phyloP scores from a whole-genome alignment of 2,113 vertebrate genomes.

The Salvelinus alpinus region DNA sequence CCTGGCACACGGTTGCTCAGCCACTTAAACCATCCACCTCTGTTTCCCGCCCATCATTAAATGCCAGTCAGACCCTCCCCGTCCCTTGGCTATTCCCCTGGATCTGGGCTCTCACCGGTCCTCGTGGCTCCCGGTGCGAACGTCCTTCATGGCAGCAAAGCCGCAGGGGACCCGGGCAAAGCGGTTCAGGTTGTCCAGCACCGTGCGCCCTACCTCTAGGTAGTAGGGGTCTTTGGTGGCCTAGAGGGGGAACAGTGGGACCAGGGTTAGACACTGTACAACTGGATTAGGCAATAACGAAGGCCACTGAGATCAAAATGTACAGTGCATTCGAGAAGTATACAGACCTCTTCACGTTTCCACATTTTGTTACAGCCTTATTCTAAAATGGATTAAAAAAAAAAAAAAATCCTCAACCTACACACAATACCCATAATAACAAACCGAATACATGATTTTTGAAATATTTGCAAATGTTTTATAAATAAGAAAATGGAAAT shows the following conservation, averaged over 20 bases:
- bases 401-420: no score
- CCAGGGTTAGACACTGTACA: not conserved
- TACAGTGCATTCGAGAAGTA: no score
- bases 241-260: conserved; percentile 57
- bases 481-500: no score
- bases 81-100: not conserved
- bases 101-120: conserved; percentile 82
- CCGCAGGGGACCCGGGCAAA: conserved; percentile 96
- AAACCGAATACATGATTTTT: no score
- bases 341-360: no score
- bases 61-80: not conserved
- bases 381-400: no score
- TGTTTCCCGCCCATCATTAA: not conserved
- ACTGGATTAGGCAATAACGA: not conserved
- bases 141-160: conserved; percentile 98
- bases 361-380: no score
- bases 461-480: no score
- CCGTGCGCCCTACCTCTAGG: conserved; percentile 93
- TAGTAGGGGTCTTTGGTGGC: conserved; percentile 97
- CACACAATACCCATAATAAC: no score
- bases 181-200: conserved; percentile 97
- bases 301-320: not conserved
- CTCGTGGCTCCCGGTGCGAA: conserved; percentile 96
- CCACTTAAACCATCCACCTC: not conserved
- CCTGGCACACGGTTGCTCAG: not conserved